Conservation (phyloP, 1,140 invertebrate species). For the Venustaconcha ellipsiformis region DNA sequence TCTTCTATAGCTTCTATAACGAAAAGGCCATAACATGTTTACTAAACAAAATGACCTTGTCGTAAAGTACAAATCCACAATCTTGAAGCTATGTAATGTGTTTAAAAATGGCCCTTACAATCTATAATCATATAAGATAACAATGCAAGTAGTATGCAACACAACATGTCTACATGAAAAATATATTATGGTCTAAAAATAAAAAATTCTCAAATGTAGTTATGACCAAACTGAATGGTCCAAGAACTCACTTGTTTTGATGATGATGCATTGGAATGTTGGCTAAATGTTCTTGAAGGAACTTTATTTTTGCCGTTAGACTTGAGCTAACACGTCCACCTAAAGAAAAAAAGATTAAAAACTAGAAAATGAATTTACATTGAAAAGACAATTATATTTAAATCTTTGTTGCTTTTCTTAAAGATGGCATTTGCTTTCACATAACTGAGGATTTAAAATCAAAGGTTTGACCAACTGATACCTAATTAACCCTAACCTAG, state of each 20-base stretch:
- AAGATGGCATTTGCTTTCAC: not conserved
- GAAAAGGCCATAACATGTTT: no score
- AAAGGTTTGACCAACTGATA: not conserved
- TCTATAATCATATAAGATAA: no score
- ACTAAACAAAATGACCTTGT: no score
- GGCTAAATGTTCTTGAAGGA: slow-evolving; percentile 87
- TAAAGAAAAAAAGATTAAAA: slow-evolving; percentile 37
- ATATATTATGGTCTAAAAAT: no score
- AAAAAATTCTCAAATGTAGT: not conserved
- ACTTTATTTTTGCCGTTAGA: slow-evolving; percentile 86
- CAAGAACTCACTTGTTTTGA: slow-evolving; percentile 82
- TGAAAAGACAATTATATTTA: no score
- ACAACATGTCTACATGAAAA: no score
- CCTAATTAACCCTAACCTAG: not conserved
- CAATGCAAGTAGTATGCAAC: no score
- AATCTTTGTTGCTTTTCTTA: no score
- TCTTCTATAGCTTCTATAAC: no score
- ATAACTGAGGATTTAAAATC: not conserved
- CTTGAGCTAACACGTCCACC: slow-evolving; percentile 52
- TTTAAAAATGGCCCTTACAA: no score
- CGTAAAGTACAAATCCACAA: no score
- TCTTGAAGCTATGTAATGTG: no score
- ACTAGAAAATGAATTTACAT: not conserved
- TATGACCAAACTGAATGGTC: not conserved
- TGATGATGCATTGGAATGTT: slow-evolving; percentile 93